phyloP scores from a whole-genome alignment of 1,140 invertebrate genomes.

The Drosophila gunungcola region DNA sequence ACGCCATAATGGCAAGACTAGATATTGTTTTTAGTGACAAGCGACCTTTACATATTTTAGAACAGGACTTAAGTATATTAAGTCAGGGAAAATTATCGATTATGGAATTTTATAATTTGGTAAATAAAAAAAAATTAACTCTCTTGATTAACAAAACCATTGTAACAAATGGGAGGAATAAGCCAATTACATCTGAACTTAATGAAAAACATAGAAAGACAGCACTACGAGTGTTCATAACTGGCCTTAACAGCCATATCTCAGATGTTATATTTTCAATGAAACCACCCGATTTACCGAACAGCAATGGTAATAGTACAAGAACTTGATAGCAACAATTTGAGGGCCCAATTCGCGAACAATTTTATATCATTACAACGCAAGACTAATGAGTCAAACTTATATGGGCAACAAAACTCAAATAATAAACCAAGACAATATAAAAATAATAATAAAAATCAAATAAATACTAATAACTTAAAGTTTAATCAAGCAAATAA shows the following conservation, averaged over 20 bases:
- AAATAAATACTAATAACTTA: background rate
- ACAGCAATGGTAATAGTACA: slow-evolving; percentile 11
- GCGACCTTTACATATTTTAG: too few relatives aligned
- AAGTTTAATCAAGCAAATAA: slow-evolving; percentile 1
- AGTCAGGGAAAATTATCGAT: too few relatives aligned
- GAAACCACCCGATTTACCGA: slow-evolving; percentile 13
- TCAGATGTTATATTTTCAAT: slow-evolving; percentile 6
- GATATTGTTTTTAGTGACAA: too few relatives aligned
- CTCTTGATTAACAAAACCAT: slow-evolving; percentile 29
- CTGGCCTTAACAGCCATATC: slow-evolving; percentile 8
- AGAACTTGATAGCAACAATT: background rate
- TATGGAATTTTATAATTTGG: too few relatives aligned
- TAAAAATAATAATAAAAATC: background rate
- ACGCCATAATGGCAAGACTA: too few relatives aligned
- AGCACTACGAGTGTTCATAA: slow-evolving; percentile 20
- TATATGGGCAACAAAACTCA: background rate
- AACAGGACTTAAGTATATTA: too few relatives aligned
- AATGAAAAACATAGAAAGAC: slow-evolving; percentile 19
- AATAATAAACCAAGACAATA: background rate
- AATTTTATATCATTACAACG: background rate
- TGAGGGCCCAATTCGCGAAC: too few relatives aligned
- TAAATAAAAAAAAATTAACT: slow-evolving; percentile 6
- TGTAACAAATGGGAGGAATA: slow-evolving; percentile 20
- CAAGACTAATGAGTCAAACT: too few relatives aligned
- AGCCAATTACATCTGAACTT: slow-evolving; percentile 10